Percentiles rank a stretch among this genome's conserved stretches.
phyloP scores from a whole-genome alignment of 1,140 invertebrate genomes.

The Anagrus nilaparvatae region DNA sequence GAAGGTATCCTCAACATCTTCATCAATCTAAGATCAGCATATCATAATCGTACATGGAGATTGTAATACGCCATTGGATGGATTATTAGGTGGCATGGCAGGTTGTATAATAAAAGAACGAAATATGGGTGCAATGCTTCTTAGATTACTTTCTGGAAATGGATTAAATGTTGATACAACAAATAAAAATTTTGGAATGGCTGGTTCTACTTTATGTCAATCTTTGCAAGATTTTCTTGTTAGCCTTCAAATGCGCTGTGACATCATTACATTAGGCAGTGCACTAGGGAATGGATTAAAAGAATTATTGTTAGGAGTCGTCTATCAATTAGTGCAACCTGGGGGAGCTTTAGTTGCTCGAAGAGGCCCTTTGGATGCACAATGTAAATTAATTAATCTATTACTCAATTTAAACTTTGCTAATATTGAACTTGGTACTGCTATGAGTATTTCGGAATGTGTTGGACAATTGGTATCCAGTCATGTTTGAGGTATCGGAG shows the following conservation, averaged over 20 bases:
- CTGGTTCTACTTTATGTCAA: constrained; percentile 67
- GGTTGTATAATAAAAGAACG: constrained; percentile 55
- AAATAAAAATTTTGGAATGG: constrained; percentile 46
- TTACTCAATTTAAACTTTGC: constrained; percentile 56
- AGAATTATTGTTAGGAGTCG: constrained; percentile 56
- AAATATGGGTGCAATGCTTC: constrained; percentile 61
- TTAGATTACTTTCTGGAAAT: constrained; percentile 60
- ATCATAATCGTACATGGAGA: constrained; percentile 73
- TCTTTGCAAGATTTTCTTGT: constrained; percentile 62
- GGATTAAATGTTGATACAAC: constrained; percentile 42
- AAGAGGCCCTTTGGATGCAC: constrained; percentile 72
- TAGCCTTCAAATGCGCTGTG: constrained; percentile 58
- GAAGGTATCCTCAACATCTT: constrained; percentile 68
- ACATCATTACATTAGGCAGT: constrained; percentile 47
- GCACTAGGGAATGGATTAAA: constrained; percentile 53
- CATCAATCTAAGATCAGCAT: constrained; percentile 66
- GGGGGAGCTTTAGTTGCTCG: constrained; percentile 58
- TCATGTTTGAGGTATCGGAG: constrained; percentile 32
- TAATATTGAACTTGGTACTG: constrained; percentile 58
- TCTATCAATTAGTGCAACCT: constrained; percentile 59
- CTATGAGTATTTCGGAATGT: constrained; percentile 64
- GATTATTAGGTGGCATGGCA: constrained; percentile 42
- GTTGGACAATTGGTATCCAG: constrained; percentile 46
- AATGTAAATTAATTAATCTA: constrained; percentile 61
- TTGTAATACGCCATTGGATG: constrained; percentile 32